Evolutionary conservation across 2,113 vertebrate genomes (phyloP), one percentile per base, ranked within the genome.

Genomic region (Aphelocoma coerulescens): DNA sequence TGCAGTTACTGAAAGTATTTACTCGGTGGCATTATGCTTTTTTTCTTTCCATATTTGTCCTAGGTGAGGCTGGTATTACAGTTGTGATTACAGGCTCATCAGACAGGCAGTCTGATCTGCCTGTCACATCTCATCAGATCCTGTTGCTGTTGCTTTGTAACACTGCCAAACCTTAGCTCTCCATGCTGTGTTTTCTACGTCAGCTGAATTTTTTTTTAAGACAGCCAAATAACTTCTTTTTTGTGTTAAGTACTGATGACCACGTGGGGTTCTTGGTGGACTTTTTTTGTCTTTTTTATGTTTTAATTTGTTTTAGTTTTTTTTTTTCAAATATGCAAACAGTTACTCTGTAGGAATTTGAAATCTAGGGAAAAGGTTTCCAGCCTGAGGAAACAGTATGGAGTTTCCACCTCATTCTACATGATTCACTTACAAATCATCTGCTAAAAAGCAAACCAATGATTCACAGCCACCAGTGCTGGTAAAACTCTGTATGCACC

Each of bases 61-160:
- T 86, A 75, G 68, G 82, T 92, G 65, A 91, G 58, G 65, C 33
- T 87, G 54, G 28, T 93, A 46, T 74, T 71, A 81, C 41, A 74
- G 32, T 62, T 90, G 74, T 91, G 61, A 77, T 77, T 83, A 84
- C 75, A 94, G 52, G 57, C 49, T 63, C 55, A 43, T 90, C 49
- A 77, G 41, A 77, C 48, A 77, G 48, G 49, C 48, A 76, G 57
- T 33, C 63, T 90, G 57, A 63, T 84, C 52, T 88, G 65, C 52
- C 72, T 86, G 65, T 90, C 92, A 86, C 5, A 84, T 92, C 89
- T 92, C 89, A 89, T 96, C 95, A 95, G 80, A 78, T 18, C 35
- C 46, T 75, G n/a, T 86, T 91, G 44, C 61, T 92, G 46, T 89
- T 86, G 73, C 74, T 82, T 89, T 91, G 54, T 91, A 83, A 65